Evolutionary conservation across 2,888 invertebrate genomes (phyloP).

Genomic region (Pantelozetes paolii): DNA sequence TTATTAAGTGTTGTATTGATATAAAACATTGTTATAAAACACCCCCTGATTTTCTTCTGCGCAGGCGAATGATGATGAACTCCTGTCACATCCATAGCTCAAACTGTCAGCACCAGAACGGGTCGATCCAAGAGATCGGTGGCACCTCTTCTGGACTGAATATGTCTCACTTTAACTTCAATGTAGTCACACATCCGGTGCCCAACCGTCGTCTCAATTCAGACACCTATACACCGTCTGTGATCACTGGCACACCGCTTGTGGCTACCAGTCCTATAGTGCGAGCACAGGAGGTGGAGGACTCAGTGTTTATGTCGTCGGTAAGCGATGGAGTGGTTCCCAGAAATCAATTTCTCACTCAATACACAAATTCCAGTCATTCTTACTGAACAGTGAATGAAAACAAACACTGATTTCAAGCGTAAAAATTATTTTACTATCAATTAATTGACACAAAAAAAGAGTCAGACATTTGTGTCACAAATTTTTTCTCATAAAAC

Average conservation of each 20-base stretch:
- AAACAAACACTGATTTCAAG: too few species aligned
- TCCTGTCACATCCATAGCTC: constrained; percentile 24
- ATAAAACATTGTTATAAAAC: too few species aligned
- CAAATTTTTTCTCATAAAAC: too few species aligned
- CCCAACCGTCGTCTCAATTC: not conserved
- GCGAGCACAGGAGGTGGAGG: not conserved
- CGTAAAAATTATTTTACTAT: too few species aligned
- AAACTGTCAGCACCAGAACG: constrained; percentile 12
- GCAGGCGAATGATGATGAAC: constrained; percentile 41
- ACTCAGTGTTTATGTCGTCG: not conserved
- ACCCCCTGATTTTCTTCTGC: too few species aligned
- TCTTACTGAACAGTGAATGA: not conserved
- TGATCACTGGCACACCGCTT: not conserved
- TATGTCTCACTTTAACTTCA: constrained; percentile 40
- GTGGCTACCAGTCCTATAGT: not conserved
- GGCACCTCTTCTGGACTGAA: constrained; percentile 32
- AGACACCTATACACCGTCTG: not conserved
- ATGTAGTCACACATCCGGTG: not conserved
- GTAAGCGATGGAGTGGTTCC: not conserved
- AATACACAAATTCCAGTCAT: constrained; percentile 8
- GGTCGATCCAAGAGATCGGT: constrained; percentile 18
- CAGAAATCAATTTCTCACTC: not conserved
- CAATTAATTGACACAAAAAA: too few species aligned
- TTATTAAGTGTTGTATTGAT: too few species aligned
- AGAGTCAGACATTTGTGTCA: too few species aligned